Conservation (phyloP, 2,113 vertebrate species). For the Pedetes capensis region DNA sequence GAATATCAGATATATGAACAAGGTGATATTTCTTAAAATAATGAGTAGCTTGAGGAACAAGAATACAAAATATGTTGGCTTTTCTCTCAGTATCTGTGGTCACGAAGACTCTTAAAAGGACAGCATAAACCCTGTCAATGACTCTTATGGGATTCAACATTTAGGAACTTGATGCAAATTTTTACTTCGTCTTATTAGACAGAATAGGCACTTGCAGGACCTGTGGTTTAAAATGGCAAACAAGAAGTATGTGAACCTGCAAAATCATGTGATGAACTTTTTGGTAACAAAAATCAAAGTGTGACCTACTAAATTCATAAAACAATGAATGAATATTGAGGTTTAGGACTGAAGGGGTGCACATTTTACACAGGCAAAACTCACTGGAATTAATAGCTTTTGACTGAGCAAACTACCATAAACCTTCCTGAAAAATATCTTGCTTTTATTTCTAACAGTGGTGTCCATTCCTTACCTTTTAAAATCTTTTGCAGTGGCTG, state of each 20-base stretch:
- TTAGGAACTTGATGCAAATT: background rate
- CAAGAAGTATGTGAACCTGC: background rate
- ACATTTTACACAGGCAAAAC: background rate
- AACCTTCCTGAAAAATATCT: conserved; percentile 18
- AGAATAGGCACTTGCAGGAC: background rate
- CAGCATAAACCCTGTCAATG: background rate
- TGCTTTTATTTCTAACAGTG: background rate
- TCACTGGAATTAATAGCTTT: background rate
- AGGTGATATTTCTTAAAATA: background rate
- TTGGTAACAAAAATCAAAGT: background rate
- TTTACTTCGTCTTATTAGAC: background rate
- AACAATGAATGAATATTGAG: background rate
- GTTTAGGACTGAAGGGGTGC: background rate
- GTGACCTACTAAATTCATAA: background rate
- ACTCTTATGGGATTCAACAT: background rate
- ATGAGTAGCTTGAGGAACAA: background rate
- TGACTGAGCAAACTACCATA: background rate
- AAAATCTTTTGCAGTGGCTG: background rate
- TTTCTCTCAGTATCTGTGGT: background rate
- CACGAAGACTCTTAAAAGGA: background rate
- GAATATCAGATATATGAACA: background rate
- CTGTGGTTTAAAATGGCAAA: background rate
- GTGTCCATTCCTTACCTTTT: background rate
- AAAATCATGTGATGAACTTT: background rate
- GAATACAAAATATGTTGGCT: background rate